Conservation (phyloP, 2,888 invertebrate species). For the Drepana falcataria region DNA sequence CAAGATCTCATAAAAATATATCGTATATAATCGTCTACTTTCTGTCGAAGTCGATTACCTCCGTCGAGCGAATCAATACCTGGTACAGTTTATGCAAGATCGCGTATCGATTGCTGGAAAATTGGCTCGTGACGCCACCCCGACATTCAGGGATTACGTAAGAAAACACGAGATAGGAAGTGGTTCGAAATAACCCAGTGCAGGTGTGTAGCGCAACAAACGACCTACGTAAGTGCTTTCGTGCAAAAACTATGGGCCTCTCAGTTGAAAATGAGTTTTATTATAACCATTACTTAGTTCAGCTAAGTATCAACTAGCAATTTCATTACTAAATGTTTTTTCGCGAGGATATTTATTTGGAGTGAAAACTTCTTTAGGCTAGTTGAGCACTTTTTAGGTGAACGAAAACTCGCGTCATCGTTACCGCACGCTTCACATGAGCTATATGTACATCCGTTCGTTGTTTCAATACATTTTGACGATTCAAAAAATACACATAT, state of each 20-base stretch:
- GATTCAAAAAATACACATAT: too few species aligned
- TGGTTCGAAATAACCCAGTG: conserved; percentile 21
- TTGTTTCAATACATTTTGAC: too few species aligned
- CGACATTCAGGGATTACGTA: conserved; percentile 20
- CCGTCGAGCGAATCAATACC: background rate
- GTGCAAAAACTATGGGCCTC: conserved; percentile 8
- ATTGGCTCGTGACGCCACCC: conserved; percentile 30
- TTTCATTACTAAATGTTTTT: background rate
- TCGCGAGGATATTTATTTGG: too few species aligned
- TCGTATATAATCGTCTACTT: too few species aligned
- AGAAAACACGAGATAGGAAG: conserved; percentile 22
- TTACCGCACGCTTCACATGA: too few species aligned
- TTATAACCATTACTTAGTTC: background rate
- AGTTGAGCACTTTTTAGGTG: too few species aligned
- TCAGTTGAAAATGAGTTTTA: background rate
- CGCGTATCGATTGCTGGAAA: conserved; percentile 30
- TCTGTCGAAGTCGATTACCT: background rate
- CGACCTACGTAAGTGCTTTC: conserved; percentile 14
- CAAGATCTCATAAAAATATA: too few species aligned
- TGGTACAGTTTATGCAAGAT: conserved; percentile 5
- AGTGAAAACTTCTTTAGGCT: too few species aligned
- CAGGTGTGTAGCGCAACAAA: conserved; percentile 21
- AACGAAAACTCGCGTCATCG: too few species aligned
- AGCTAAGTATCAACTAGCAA: background rate
- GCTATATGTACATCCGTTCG: too few species aligned